Conservation (phyloP, 2,797 vertebrate species). For the Kryptopterus vitreolus region DNA sequence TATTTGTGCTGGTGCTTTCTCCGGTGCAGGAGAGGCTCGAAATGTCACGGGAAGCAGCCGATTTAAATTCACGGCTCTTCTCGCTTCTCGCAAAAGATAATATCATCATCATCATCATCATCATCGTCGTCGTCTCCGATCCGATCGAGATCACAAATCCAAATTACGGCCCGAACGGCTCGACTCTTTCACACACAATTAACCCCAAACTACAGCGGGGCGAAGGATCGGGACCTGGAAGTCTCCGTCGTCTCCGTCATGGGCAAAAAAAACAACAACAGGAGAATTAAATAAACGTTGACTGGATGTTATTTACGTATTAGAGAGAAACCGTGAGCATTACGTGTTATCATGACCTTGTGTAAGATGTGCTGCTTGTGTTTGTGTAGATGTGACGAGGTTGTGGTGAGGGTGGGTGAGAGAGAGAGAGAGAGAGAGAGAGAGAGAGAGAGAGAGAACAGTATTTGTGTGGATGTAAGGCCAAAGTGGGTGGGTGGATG, state of each 20-base stretch:
- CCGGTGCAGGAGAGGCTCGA: slow-evolving; percentile 38
- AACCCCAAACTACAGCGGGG: not conserved
- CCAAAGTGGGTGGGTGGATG: too few relatives aligned
- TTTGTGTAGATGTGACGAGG: too few relatives aligned
- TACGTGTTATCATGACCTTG: too few relatives aligned
- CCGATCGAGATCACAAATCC: slow-evolving; percentile 44
- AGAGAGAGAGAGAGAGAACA: too few relatives aligned
- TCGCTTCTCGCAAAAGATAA: slow-evolving; percentile 39
- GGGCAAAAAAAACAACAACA: not conserved
- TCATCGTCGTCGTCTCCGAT: slow-evolving; percentile 1
- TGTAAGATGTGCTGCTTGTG: too few relatives aligned
- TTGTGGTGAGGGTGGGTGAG: too few relatives aligned
- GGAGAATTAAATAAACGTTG: too few relatives aligned
- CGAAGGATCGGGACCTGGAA: slow-evolving; percentile 7
- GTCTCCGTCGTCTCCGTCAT: slow-evolving; percentile 11
- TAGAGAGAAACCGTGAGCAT: too few relatives aligned
- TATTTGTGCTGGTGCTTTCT: slow-evolving; percentile 59
- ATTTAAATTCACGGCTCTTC: slow-evolving; percentile 52
- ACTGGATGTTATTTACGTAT: too few relatives aligned
- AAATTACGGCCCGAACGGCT: slow-evolving; percentile 24
- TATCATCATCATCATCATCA: slow-evolving; percentile 34
- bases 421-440: too few relatives aligned
- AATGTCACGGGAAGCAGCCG: slow-evolving; percentile 50
- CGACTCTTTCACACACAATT: slow-evolving; percentile 35
- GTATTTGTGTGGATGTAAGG: too few relatives aligned